Evolutionary conservation across 2,113 vertebrate species (phyloP).

Genomic region (Ptychochromis oligacanthus): DNA sequence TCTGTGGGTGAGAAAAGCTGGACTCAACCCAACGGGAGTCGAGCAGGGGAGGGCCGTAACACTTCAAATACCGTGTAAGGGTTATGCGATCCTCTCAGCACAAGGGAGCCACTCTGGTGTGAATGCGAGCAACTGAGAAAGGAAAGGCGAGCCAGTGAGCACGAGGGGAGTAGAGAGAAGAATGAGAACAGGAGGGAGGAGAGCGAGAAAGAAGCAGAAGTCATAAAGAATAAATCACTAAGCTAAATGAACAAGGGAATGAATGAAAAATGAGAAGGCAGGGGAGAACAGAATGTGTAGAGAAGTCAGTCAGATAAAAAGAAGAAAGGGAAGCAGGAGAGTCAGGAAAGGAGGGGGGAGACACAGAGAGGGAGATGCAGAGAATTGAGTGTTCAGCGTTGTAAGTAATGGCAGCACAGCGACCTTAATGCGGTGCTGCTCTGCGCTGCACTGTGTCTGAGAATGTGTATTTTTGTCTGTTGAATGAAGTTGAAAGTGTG

Average conservation of each 20-base stretch:
- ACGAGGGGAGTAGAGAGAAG: background rate
- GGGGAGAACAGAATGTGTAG: slow-evolving; percentile 18
- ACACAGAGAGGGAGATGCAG: slow-evolving; percentile 6
- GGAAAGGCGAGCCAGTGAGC: slow-evolving; percentile 31
- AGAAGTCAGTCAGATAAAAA: slow-evolving; percentile 30
- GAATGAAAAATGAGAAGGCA: slow-evolving; percentile 38
- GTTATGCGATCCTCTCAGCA: slow-evolving; percentile 46
- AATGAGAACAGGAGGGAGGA: slow-evolving; percentile 18
- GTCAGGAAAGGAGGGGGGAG: background rate
- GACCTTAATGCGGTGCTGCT: slow-evolving; percentile 55
- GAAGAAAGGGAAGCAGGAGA: slow-evolving; percentile 19
- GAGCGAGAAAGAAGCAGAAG: slow-evolving; percentile 35
- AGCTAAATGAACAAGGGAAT: slow-evolving; percentile 57
- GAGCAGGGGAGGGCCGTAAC: slow-evolving; percentile 23
- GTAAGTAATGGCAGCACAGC: slow-evolving; percentile 44
- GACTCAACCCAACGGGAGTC: slow-evolving; percentile 6
- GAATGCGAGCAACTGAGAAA: slow-evolving; percentile 33
- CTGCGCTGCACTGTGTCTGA: background rate
- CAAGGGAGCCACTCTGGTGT: slow-evolving; percentile 39
- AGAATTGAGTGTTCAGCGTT: slow-evolving; percentile 32
- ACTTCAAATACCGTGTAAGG: slow-evolving; percentile 43
- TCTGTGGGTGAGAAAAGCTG: slow-evolving; percentile 25
- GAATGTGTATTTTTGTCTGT: background rate
- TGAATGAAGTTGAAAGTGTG: background rate
- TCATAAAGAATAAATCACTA: slow-evolving; percentile 63